Evolutionary conservation across 1,140 invertebrate species (phyloP).

Genomic region (Lysiphlebus fabarum): DNA sequence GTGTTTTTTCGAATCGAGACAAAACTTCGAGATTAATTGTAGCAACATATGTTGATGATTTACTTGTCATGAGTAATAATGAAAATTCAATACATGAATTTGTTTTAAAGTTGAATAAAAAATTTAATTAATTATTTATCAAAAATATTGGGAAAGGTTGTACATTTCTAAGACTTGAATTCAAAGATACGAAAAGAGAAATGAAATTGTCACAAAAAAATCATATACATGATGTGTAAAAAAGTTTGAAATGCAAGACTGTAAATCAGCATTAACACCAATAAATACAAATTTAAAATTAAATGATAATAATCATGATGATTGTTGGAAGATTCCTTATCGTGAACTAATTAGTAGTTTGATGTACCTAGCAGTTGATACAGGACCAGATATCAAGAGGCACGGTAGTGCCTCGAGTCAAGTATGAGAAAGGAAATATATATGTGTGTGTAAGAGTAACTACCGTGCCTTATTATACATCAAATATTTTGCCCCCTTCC

Average conservation of each 20-base stretch:
- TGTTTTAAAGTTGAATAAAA: constrained; percentile 59
- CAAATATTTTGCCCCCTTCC: too few species aligned
- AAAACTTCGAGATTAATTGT: too few species aligned
- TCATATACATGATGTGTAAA: background rate
- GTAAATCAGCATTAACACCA: constrained; percentile 16
- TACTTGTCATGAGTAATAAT: constrained; percentile 6
- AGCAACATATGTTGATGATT: too few species aligned
- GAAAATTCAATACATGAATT: constrained; percentile 29
- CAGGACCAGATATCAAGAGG: constrained; percentile 47
- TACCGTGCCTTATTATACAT: too few species aligned
- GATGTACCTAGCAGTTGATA: constrained; percentile 22
- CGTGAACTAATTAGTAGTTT: constrained; percentile 14
- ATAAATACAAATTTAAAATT: background rate
- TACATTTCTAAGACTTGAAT: constrained; percentile 14
- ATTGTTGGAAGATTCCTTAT: constrained; percentile 6
- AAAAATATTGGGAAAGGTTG: constrained; percentile 20
- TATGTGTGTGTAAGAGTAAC: too few species aligned
- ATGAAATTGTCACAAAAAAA: too few species aligned
- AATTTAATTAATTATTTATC: constrained; percentile 24
- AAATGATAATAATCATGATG: background rate
- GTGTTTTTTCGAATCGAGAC: too few species aligned
- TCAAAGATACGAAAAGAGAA: too few species aligned
- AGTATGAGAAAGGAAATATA: too few species aligned
- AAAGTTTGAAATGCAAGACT: constrained; percentile 9
- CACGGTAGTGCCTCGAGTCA: too few species aligned